phyloP scores from a whole-genome alignment of 2,888 invertebrate species.

The Villa cingulata region DNA sequence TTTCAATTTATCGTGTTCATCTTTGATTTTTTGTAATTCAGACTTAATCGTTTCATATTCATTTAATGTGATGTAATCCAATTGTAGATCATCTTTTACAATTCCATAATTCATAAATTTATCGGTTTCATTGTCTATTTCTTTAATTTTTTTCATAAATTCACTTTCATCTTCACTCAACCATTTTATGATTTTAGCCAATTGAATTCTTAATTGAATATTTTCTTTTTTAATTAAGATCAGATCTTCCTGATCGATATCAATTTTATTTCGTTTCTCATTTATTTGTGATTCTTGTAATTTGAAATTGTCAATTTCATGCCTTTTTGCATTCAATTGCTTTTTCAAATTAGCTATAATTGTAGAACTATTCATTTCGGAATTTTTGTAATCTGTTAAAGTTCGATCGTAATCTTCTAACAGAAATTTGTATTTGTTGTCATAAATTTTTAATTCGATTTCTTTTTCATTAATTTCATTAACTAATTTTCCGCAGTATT shows the following conservation, averaged over 20 bases:
- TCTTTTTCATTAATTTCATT: conserved; percentile 22
- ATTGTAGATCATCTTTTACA: conserved; percentile 26
- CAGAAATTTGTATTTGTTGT: conserved; percentile 25
- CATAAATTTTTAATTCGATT: conserved; percentile 19
- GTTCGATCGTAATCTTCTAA: conserved; percentile 28
- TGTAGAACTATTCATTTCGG: conserved; percentile 23
- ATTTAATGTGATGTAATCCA: conserved; percentile 26
- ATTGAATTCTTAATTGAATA: conserved; percentile 21
- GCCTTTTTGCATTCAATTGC: conserved; percentile 19
- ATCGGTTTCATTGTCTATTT: conserved; percentile 2
- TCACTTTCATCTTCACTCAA: conserved; percentile 20
- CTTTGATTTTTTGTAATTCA: conserved; percentile 15
- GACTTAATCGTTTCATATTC: conserved; percentile 25
- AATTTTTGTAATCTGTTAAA: conserved; percentile 19
- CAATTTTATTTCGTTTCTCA: conserved; percentile 7
- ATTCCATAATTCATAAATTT: conserved; percentile 25
- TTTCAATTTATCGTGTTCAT: conserved; percentile 19
- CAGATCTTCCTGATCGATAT: conserved; percentile 23
- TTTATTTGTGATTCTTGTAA: conserved; percentile 8
- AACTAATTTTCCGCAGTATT: conserved; percentile 21
- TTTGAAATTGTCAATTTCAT: conserved; percentile 15
- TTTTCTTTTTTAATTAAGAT: conserved; percentile 21
- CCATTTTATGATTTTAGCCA: conserved; percentile 24
- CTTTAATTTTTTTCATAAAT: neutral
- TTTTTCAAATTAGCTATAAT: conserved; percentile 20